phyloP scores from a whole-genome alignment of 2,797 vertebrate genomes.

The Melanotaenia trifasciata region DNA sequence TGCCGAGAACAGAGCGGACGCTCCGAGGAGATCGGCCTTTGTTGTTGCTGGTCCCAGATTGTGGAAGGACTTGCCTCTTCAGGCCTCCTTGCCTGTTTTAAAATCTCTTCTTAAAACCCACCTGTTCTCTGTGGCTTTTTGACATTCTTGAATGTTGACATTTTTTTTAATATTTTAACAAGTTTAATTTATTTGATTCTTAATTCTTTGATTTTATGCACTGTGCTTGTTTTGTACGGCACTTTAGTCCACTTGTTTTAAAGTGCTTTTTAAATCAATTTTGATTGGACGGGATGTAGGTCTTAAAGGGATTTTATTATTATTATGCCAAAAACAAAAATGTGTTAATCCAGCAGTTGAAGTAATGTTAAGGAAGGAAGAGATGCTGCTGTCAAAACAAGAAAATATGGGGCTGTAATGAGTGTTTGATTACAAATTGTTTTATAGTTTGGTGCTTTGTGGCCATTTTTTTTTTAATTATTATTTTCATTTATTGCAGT shows the following conservation, averaged over 20 bases:
- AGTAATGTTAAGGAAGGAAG: neutral
- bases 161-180: too few relatives aligned
- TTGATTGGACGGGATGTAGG: conserved; percentile 3
- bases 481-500: neutral
- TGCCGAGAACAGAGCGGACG: too few relatives aligned
- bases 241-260: too few relatives aligned
- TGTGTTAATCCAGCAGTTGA: neutral
- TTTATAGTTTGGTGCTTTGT: conserved; percentile 15
- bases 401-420: neutral
- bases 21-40: too few relatives aligned
- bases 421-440: conserved; percentile 1
- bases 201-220: neutral
- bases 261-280: too few relatives aligned
- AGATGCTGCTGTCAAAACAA: neutral
- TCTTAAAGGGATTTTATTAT: conserved; percentile 18
- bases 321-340: neutral
- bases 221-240: neutral
- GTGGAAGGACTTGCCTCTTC: too few relatives aligned
- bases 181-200: too few relatives aligned
- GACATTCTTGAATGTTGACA: too few relatives aligned
- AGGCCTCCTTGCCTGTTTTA: too few relatives aligned
- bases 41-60: too few relatives aligned
- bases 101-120: too few relatives aligned
- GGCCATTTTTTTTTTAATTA: neutral
- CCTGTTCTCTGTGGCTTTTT: too few relatives aligned